These are phyloP conservation scores for Pristionchus arcanus DNA, from an alignment of 2,888 invertebrate species.

Conservation along the genomic window DNA sequence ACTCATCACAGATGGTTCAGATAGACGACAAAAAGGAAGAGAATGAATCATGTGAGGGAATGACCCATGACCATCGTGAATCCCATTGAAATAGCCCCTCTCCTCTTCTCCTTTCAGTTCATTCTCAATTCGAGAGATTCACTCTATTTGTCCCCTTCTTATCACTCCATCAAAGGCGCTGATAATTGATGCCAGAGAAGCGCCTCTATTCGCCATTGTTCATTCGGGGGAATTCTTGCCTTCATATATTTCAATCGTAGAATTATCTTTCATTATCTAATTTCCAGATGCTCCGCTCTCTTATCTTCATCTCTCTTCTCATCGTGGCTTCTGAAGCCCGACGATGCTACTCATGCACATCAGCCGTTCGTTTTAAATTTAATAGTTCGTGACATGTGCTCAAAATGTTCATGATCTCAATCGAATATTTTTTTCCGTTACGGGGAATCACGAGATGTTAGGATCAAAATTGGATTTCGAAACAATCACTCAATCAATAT, in stretches of 20 bases:
- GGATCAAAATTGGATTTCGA: not conserved
- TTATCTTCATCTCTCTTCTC: slow-evolving; percentile 33
- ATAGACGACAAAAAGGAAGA: not conserved
- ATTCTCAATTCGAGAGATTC: slow-evolving; percentile 26
- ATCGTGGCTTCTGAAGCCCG: slow-evolving; percentile 10
- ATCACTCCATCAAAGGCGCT: not conserved
- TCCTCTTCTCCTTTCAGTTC: not conserved
- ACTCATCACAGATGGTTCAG: slow-evolving; percentile 11
- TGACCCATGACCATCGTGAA: slow-evolving; percentile 30
- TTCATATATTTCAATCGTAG: not conserved
- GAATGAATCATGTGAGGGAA: not conserved
- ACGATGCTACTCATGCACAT: slow-evolving; percentile 38
- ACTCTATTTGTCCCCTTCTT: slow-evolving; percentile 18
- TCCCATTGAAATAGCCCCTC: slow-evolving; percentile 16
- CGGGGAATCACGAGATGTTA: not conserved
- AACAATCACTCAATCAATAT: not conserved
- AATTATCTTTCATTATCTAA: not conserved
- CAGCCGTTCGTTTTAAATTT: not conserved
- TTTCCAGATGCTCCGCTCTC: slow-evolving; percentile 3
- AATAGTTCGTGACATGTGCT: too few species aligned
- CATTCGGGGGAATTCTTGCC: not conserved
- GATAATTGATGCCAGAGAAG: slow-evolving; percentile 14
- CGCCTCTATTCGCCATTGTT: not conserved
- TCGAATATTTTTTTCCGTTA: not conserved
- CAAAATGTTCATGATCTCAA: too few species aligned